phyloP scores from a whole-genome alignment of 2,797 vertebrate species.

The Diceros bicornis region DNA sequence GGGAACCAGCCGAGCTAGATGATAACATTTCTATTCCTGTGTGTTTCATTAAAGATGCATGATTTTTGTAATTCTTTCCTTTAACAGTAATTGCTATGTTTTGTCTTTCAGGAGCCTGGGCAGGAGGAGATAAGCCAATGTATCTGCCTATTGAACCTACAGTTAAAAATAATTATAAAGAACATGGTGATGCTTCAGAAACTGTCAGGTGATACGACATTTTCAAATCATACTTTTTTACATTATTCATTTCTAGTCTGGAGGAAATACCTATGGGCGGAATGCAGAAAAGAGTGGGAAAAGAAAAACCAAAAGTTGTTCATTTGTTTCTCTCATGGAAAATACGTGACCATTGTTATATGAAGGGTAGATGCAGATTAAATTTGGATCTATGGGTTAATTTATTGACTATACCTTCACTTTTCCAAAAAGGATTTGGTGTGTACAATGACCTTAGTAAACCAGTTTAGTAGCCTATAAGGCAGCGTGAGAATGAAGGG shows the following conservation, averaged over 20 bases:
- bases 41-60: conserved; percentile 83
- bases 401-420: neutral
- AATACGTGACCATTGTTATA: neutral
- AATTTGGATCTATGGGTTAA: neutral
- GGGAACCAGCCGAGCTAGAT: conserved; percentile 53
- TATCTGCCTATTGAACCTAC: conserved; percentile 71
- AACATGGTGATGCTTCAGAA: conserved; percentile 63
- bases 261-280: neutral
- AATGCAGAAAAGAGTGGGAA: neutral
- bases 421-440: neutral
- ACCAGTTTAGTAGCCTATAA: neutral
- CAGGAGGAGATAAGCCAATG: conserved; percentile 79
- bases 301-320: neutral
- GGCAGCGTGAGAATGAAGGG: neutral
- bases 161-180: conserved; percentile 81
- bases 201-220: conserved; percentile 17
- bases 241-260: neutral
- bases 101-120: conserved; percentile 81
- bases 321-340: neutral
- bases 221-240: conserved; percentile 56
- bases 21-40: conserved; percentile 75
- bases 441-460: neutral
- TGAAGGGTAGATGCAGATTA: neutral
- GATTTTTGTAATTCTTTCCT: conserved; percentile 82
- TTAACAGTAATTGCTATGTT: conserved; percentile 84